phyloP scores from a whole-genome alignment of 2,888 invertebrate genomes.

The Drosophila diplacantha region DNA sequence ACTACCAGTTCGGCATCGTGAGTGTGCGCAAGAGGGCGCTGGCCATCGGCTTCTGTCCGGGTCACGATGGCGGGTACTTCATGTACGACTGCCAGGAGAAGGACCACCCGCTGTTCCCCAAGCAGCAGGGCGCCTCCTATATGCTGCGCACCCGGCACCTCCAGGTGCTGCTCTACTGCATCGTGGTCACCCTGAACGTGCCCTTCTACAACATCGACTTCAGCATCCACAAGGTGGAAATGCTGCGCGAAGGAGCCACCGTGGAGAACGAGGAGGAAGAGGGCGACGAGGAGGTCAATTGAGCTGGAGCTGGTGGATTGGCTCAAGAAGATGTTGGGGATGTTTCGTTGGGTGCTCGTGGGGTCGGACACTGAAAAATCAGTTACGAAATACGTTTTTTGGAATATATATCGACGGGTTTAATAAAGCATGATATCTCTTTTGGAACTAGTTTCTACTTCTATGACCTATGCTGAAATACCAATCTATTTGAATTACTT shows the following conservation, averaged over 20 bases:
- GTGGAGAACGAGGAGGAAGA: slow-evolving; percentile 57
- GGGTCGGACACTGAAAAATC: background rate
- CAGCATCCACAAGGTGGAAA: slow-evolving; percentile 78
- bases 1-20: slow-evolving; percentile 80
- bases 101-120: slow-evolving; percentile 81
- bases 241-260: slow-evolving; percentile 58
- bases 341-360: background rate
- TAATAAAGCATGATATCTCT: background rate
- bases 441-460: background rate
- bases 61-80: slow-evolving; percentile 80
- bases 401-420: slow-evolving; percentile 3
- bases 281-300: slow-evolving; percentile 13
- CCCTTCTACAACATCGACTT: slow-evolving; percentile 80
- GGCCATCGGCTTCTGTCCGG: slow-evolving; percentile 79
- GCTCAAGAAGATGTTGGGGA: background rate
- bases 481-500: background rate
- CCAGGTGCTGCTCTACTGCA: slow-evolving; percentile 82
- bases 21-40: slow-evolving; percentile 80
- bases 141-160: slow-evolving; percentile 81
- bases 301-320: background rate
- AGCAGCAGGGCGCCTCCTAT: slow-evolving; percentile 81
- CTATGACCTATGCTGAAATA: background rate
- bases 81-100: slow-evolving; percentile 83
- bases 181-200: slow-evolving; percentile 81
- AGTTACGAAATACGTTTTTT: background rate